Base-by-base conservation (phyloP, 2,113 vertebrate genomes). In the Corvus cornix region DNA sequence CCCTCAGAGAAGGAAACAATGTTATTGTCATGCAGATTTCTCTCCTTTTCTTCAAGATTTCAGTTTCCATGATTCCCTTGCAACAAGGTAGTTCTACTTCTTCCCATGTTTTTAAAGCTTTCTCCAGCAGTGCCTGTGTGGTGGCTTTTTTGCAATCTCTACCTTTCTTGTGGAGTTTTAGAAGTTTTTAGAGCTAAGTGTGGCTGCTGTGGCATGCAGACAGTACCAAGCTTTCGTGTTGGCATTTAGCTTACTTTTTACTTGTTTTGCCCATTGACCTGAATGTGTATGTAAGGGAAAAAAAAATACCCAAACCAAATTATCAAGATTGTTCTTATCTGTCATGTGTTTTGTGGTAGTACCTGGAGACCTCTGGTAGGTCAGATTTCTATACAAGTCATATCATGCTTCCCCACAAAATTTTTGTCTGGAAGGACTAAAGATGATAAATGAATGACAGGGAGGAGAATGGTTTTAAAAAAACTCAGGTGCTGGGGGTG, bases 1-100 rank as follows among this genome's bases (percentile, higher is more conserved):
- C 83, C 64, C 51, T 91, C 56, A 9, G 58, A 94, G 90, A 90
- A 96, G 85, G 91, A 97, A 97, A 88, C 79, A 96, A 70, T 14
- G 70, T 79, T 90, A 97, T 97, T 98, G 91, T 97, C 84, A 97
- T 97, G 97, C 93, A 97, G 96, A 98, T 97, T 87, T 80, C 23
- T 62, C 73, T 90, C 70, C 52, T 90, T 96, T 96, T 95, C 93
- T 79, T 94, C 11, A 86, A 78, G 74, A 70, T 94, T 95, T 93
- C 87, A 62, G 86, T 24, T 90, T 87, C 92, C 28, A 17, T 37
- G 35, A 93, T 94, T 95, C 37, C 27, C 21, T 92, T 82, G 58
- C 89, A 93, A 94, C 58, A 78, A 46, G 76, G 84, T 72, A 93
- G 79, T 83, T 96, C 80, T 43, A 27, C 81, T 44, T 85, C 86